Conservation (phyloP, 30 jellyfish, hydroid and myxozoan species). For the Rhopilema esculentum region DNA sequence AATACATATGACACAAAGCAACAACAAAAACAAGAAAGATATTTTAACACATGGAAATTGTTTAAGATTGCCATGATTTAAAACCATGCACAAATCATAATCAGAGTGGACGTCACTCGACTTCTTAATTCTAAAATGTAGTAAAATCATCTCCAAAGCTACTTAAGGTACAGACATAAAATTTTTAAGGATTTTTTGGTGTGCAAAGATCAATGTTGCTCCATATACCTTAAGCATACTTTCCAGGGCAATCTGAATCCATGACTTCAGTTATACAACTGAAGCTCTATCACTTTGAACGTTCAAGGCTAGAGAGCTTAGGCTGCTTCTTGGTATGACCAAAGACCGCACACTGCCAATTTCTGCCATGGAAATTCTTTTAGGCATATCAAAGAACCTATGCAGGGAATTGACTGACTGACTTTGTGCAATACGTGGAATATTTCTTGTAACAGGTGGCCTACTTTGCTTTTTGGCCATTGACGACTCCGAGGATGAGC, state of each 20-base stretch:
- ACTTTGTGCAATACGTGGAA: conserved; percentile 80
- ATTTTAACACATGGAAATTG: background rate
- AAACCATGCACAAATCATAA: conserved; percentile 57
- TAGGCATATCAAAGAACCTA: conserved; percentile 82
- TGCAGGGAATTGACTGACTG: conserved; percentile 82
- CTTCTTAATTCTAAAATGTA: background rate
- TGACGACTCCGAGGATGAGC: conserved; percentile 61
- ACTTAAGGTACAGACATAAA: background rate
- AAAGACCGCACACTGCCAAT: conserved; percentile 94
- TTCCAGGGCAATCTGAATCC: background rate
- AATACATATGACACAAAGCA: background rate
- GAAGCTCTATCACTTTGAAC: conserved; percentile 58
- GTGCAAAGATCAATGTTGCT: background rate
- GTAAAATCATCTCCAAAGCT: background rate
- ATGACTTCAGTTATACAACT: conserved; percentile 28
- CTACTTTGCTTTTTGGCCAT: conserved; percentile 41
- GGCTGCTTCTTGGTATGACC: conserved; percentile 72
- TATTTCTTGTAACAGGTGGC: conserved; percentile 50
- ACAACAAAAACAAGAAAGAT: background rate
- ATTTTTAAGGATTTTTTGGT: background rate
- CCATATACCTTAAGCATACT: too few relatives aligned
- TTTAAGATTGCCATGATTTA: conserved; percentile 35
- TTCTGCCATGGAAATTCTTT: conserved; percentile 85
- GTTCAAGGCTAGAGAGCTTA: conserved; percentile 20
- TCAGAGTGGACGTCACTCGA: background rate